Evolutionary conservation across 1,140 invertebrate genomes (phyloP).

Genomic region (Lepeophtheirus salmonis): DNA sequence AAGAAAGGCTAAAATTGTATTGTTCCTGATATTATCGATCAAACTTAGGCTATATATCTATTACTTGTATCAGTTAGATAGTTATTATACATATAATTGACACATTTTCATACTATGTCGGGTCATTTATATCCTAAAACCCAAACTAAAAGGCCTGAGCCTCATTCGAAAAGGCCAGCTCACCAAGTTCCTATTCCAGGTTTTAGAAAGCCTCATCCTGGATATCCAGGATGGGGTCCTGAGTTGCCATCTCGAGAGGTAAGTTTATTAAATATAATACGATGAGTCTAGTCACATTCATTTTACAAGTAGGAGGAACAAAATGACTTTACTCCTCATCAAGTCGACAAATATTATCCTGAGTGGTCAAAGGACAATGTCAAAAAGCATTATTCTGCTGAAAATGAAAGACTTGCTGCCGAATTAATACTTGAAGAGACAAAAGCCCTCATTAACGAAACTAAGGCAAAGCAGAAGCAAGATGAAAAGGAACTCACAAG

Average conservation of each 20-base stretch:
- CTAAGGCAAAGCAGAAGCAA: background rate
- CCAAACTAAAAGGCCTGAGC: background rate
- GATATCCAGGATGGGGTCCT: background rate
- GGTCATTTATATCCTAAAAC: background rate
- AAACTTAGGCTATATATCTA: background rate
- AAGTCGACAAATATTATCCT: conserved; percentile 11
- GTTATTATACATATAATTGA: too few relatives aligned
- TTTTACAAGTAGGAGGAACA: too few relatives aligned
- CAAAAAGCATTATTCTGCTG: background rate
- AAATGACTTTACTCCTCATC: background rate
- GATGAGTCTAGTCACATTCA: too few relatives aligned
- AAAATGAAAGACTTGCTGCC: conserved; percentile 10
- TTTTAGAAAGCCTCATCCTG: background rate
- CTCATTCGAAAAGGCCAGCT: background rate
- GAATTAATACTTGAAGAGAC: conserved; percentile 13
- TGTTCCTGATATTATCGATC: background rate
- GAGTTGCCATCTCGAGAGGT: background rate
- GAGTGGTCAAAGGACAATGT: conserved; percentile 4
- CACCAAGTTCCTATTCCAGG: background rate
- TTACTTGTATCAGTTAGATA: too few relatives aligned
- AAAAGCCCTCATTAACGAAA: conserved; percentile 6
- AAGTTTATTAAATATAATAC: too few relatives aligned
- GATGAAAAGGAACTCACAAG: conserved; percentile 8
- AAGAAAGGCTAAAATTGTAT: too few relatives aligned
- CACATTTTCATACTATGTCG: background rate